A percentile compares a stretch with the other conserved stretches of the same genome.
Conservation (phyloP, 2,888 invertebrate species). For the Amphipyra berbera region DNA sequence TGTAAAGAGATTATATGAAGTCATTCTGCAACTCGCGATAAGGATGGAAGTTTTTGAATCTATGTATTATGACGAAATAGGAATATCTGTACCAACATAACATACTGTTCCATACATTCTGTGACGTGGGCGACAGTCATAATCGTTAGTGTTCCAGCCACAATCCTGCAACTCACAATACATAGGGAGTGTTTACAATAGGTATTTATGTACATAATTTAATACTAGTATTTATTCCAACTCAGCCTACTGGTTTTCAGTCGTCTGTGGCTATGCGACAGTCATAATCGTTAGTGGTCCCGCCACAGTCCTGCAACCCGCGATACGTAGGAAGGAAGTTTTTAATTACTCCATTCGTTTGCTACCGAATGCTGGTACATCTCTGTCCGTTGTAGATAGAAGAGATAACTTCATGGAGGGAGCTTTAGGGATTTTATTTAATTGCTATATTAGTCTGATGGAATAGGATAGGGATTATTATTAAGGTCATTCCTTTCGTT, state of each 20-base stretch:
- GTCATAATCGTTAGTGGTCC: constrained; percentile 52
- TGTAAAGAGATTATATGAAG: background rate
- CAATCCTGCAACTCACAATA: constrained; percentile 20
- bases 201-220: background rate
- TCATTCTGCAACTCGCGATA: too few species aligned
- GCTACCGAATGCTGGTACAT: constrained; percentile 40
- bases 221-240: background rate
- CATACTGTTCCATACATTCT: too few species aligned
- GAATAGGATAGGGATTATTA: too few species aligned
- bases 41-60: too few species aligned
- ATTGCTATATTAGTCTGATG: constrained; percentile 17
- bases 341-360: constrained; percentile 71
- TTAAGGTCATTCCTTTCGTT: too few species aligned
- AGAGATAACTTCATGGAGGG: constrained; percentile 18
- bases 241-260: constrained; percentile 3
- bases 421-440: constrained; percentile 10
- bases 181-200: background rate
- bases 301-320: constrained; percentile 35
- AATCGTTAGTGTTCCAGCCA: constrained; percentile 49
- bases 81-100: too few species aligned
- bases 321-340: constrained; percentile 64
- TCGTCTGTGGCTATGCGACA: constrained; percentile 12
- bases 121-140: constrained; percentile 28
- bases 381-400: constrained; percentile 15
- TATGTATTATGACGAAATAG: too few species aligned